Base-by-base conservation (phyloP, 2,888 invertebrate genomes). In the Thelaira solivaga region DNA sequence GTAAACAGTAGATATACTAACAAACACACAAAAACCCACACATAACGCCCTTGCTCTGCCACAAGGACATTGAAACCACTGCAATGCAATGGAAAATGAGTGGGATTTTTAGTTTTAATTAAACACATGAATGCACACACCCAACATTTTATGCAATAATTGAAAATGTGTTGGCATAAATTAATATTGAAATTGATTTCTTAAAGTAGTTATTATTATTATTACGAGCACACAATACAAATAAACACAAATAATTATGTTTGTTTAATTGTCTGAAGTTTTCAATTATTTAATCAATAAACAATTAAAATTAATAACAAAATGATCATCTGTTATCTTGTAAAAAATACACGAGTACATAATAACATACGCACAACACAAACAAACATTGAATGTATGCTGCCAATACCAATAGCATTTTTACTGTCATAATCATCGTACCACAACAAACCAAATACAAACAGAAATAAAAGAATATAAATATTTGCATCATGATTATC, bases 291-390 rank as follows among this genome's bases (percentile, higher is more conserved):
- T 22, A 67, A 67, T 67, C 67, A 61, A 67, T 74, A 67, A 74
- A 45, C 51, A 67, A 74, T 74, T 74, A 67, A 67, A 67, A 74
- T 74, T 74, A 74, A 74, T 45, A 74, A 61, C 20, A 64, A 51
- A 59, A 51, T 69, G 61, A 69, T 69, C 29, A 16, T 13, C 39
- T 7, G 7, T 59, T 68, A 29, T 39, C 11, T 41, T 39, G n/a
- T 4, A 36, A 51, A 49, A 41, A 29, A 5, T 29, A 18, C 13
- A 45, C 2, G 13, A 34, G n/a, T 4, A n/a, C n/a, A n/a, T n/a
- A n/a, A n/a, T n/a, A n/a, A n/a, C n/a, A n/a, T n/a, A n/a, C n/a
- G n/a, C n/a, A n/a, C n/a, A n/a, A n/a, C n/a, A n/a, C n/a, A n/a
- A n/a, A n/a, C n/a, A n/a, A n/a, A 20, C 20, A 45, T 49, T 47